Base-by-base conservation (phyloP, 1,140 invertebrate species). In the Nylanderia fulva region DNA sequence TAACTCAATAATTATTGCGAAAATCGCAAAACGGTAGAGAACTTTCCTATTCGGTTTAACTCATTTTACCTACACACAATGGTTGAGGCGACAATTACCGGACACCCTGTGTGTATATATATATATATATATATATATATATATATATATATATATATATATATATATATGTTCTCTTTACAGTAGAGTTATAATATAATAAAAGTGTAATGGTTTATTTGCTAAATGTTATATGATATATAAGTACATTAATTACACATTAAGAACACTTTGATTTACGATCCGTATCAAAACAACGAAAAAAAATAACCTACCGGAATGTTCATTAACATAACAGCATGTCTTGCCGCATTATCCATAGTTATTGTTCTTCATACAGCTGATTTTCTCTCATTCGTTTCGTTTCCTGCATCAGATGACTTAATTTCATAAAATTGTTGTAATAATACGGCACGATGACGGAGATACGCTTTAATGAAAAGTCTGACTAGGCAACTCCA, bases 181-280 rank as follows among this genome's bases (percentile, higher is more conserved):
- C 33, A 29, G 9, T 36, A 33, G 11, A 63, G 15, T 21, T 60
- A 36, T 76, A n/a, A n/a, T 76, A 36, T 21, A n/a, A n/a, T 39
- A n/a, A 85, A 88, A 90, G 58, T 88, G 5, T 48, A 48, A 18
- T 61, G 24, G 76, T 58, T 29, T 69, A 33, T 24, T 9, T 29
- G 15, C 79, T 88, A 61, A 36, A 18, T 36, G 27, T 87, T 84
- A 76, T 83, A 60, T 52, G 36, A 85, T n/a, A n/a, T n/a, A n/a
- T 88, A 90, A 90, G 88, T 90, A 90, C 84, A 61, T 79, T 63
- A 54, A 64, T 90, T 82, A 88, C 87, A 54, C 72, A 87, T 86
- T 87, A 90, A 89, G 85, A 90, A 88, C 85, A 90, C 75, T 83
- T 88, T 68, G 60, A 82, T 84, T 87, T 48, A 33, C 39, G 56